phyloP scores from a whole-genome alignment of 2,113 vertebrate species.

The Lipophrys pholis region DNA sequence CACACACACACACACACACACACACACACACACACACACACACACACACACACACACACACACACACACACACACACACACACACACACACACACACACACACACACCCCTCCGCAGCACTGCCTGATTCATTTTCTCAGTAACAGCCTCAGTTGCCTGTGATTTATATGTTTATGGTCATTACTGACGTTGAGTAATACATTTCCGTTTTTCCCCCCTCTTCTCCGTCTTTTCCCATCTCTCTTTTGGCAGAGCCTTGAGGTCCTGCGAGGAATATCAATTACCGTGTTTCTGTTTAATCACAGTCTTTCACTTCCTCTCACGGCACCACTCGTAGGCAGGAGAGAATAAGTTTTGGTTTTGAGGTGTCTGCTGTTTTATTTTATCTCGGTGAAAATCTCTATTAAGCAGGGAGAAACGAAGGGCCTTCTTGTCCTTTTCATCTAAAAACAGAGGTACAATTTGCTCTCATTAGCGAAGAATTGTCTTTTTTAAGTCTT shows the following conservation, averaged over 20 bases:
- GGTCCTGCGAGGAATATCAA: slow-evolving; percentile 82
- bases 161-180: slow-evolving; percentile 88
- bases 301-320: slow-evolving; percentile 53
- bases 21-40: too few species aligned
- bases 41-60: too few species aligned
- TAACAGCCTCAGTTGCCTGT: slow-evolving; percentile 68
- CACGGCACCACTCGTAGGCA: slow-evolving; percentile 30
- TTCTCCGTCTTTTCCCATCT: slow-evolving; percentile 63
- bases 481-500: neutral
- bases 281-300: slow-evolving; percentile 78
- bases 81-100: too few species aligned
- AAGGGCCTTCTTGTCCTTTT: slow-evolving; percentile 1
- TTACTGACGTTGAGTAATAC: slow-evolving; percentile 85
- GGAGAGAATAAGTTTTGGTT: slow-evolving; percentile 43
- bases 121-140: slow-evolving; percentile 74
- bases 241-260: slow-evolving; percentile 71
- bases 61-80: too few species aligned
- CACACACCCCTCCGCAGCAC: slow-evolving; percentile 29
- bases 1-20: too few species aligned
- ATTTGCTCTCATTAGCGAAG: slow-evolving; percentile 27
- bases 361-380: slow-evolving; percentile 26
- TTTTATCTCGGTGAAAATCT: slow-evolving; percentile 6
- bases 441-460: neutral
- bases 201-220: slow-evolving; percentile 68
- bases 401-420: neutral